A percentile compares a stretch with the other conserved stretches of the same genome.
phyloP scores from a whole-genome alignment of 2,888 invertebrate genomes.

The Spodoptera littoralis region DNA sequence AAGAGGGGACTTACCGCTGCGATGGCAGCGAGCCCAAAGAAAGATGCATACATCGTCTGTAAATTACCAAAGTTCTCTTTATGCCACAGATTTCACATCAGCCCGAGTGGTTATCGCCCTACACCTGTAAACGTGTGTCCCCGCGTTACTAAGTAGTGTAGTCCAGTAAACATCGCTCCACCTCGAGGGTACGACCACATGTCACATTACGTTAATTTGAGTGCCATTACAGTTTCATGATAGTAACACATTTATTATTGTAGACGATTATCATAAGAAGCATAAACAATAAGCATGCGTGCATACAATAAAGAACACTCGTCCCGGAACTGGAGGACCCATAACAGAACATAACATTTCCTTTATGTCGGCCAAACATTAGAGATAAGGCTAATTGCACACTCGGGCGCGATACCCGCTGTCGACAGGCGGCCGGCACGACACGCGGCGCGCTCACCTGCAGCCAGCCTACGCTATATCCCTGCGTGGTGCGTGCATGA shows the following conservation, averaged over 20 bases:
- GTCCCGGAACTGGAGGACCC: slow-evolving; percentile 36
- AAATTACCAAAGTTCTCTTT: too few relatives aligned
- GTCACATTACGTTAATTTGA: slow-evolving; percentile 28
- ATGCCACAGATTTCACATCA: too few relatives aligned
- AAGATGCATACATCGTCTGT: too few relatives aligned
- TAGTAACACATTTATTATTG: slow-evolving; percentile 38
- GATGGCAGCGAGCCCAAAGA: too few relatives aligned
- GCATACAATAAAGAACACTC: slow-evolving; percentile 45
- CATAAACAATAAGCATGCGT: slow-evolving; percentile 52
- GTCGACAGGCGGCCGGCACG: slow-evolving; percentile 49
- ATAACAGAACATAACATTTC: slow-evolving; percentile 38
- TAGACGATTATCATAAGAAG: slow-evolving; percentile 28
- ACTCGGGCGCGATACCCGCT: slow-evolving; percentile 50
- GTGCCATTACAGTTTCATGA: slow-evolving; percentile 29
- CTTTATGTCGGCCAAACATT: slow-evolving; percentile 43
- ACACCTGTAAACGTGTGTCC: too few relatives aligned
- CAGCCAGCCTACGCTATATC: slow-evolving; percentile 16
- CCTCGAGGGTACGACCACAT: background rate
- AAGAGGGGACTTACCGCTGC: too few relatives aligned
- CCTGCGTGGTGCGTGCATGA: slow-evolving; percentile 31
- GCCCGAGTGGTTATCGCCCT: too few relatives aligned
- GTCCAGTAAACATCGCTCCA: background rate
- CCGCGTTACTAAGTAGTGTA: too few relatives aligned
- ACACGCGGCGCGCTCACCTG: slow-evolving; percentile 37
- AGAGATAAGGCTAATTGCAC: slow-evolving; percentile 55